Conservation (phyloP, 2,113 vertebrate species). For the Dromiciops gliroides region DNA sequence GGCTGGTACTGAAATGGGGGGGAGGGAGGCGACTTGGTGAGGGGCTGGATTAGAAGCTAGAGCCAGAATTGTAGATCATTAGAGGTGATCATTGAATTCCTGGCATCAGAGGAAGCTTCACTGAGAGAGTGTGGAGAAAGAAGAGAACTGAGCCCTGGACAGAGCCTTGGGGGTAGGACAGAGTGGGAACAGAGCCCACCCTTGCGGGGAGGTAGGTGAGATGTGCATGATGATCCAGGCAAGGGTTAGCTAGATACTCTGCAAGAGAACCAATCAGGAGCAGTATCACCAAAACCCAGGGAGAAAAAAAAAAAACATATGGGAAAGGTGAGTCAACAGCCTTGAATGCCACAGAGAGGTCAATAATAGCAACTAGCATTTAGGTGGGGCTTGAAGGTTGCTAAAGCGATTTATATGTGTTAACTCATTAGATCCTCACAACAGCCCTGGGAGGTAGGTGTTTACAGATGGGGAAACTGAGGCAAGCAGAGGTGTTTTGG, state of each 20-base stretch:
- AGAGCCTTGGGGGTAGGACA: background rate
- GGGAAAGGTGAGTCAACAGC: no score
- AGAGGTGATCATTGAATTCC: background rate
- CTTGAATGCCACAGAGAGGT: background rate
- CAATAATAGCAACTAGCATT: background rate
- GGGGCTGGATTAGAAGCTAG: background rate
- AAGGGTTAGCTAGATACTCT: no score
- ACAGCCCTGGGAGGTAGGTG: no score
- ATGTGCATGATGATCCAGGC: background rate
- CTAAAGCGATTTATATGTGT: background rate
- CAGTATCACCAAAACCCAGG: background rate
- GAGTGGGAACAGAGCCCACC: background rate
- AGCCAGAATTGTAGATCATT: background rate
- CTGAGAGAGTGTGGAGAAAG: background rate
- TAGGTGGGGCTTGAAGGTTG: background rate
- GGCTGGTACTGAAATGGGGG: background rate
- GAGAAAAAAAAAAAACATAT: background rate
- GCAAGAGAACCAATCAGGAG: background rate
- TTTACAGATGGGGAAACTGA: background rate
- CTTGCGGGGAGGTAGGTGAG: background rate
- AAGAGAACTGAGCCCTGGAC: background rate
- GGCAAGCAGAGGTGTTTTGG: background rate
- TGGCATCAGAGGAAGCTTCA: background rate
- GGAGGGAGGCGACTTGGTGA: background rate
- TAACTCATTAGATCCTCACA: background rate